A percentile compares a stretch with the other conserved stretches of the same genome.
phyloP scores from a whole-genome alignment of 2,113 vertebrate genomes.

The Megatriorchis doriae region DNA sequence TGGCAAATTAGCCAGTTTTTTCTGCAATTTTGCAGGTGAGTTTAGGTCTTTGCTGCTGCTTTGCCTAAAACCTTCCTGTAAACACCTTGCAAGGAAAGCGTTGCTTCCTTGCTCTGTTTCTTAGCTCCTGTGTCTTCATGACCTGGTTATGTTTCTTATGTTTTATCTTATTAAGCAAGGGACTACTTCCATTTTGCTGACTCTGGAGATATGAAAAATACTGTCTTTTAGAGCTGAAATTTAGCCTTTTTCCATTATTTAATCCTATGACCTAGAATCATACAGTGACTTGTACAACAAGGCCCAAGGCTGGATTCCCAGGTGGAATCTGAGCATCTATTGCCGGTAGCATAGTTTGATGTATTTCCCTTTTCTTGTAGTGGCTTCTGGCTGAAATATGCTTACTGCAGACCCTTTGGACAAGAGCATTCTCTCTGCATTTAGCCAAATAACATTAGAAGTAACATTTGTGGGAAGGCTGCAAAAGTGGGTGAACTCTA shows the following conservation, averaged over 20 bases:
- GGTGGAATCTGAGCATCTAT: background rate
- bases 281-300: background rate
- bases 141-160: background rate
- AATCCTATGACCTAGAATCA: background rate
- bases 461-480: background rate
- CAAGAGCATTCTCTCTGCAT: background rate
- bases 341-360: background rate
- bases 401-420: background rate
- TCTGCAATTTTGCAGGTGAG: background rate
- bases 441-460: background rate
- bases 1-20: background rate
- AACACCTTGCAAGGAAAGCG: background rate
- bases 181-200: background rate
- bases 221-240: background rate
- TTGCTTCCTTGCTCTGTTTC: background rate
- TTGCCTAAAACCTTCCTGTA: background rate
- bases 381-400: background rate
- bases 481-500: background rate
- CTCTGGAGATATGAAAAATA: background rate
- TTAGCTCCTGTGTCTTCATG: background rate
- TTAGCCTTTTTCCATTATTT: background rate
- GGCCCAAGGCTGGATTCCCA: background rate
- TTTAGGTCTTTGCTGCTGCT: background rate
- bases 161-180: background rate
- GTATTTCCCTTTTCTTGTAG: background rate